Percentiles rank a stretch among this genome's conserved stretches.
phyloP scores from a whole-genome alignment of 2,797 vertebrate species.

The Sardinella longiceps region DNA sequence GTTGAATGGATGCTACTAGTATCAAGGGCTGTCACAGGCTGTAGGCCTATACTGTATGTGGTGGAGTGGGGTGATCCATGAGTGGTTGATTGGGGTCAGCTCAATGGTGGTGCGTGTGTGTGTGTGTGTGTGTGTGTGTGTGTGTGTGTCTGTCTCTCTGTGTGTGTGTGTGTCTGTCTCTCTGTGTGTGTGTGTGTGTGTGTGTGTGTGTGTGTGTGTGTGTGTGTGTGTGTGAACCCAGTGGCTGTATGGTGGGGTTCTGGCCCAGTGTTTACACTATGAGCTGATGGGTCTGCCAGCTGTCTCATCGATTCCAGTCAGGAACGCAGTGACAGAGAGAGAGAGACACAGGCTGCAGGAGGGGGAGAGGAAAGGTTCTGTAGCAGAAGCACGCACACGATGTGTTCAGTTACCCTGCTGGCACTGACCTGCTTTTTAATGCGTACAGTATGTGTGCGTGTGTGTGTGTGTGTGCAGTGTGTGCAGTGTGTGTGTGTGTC shows the following conservation, averaged over 20 bases:
- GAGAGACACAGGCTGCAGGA: not conserved
- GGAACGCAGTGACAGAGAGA: not conserved
- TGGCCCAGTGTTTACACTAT: not conserved
- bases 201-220: not conserved
- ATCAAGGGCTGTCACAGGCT: too few relatives aligned
- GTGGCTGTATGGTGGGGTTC: not conserved
- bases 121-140: too few relatives aligned
- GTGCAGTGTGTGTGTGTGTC: not conserved
- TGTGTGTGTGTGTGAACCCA: too few relatives aligned
- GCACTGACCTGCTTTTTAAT: constrained; percentile 12
- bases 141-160: too few relatives aligned
- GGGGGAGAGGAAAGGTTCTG: not conserved
- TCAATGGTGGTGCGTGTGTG: not conserved
- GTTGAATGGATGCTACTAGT: too few relatives aligned
- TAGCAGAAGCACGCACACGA: not conserved
- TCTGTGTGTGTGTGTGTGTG: too few relatives aligned
- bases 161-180: too few relatives aligned
- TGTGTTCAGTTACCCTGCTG: not conserved
- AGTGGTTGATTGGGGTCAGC: not conserved
- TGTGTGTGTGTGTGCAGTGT: not conserved
- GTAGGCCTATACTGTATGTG: too few relatives aligned
- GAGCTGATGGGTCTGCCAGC: constrained; percentile 8
- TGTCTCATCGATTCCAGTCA: constrained; percentile 1
- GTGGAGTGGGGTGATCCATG: too few relatives aligned
- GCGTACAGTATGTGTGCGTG: too few relatives aligned